These are phyloP conservation scores for Bellardia pandia DNA, from an alignment of 2,888 invertebrate species.

Conservation along the genomic window DNA sequence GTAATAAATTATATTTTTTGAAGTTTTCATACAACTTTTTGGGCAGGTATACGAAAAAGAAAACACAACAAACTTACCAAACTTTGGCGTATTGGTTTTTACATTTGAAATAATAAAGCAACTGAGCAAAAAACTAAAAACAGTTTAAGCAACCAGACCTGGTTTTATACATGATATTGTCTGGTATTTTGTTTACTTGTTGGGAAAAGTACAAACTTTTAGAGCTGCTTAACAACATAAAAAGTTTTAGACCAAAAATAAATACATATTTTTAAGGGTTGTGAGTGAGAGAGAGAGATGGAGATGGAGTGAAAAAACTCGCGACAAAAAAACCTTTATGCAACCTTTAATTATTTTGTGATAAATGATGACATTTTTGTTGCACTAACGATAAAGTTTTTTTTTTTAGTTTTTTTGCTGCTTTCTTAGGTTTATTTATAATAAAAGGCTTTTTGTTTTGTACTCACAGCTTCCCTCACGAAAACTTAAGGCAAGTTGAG, in stretches of 20 bases:
- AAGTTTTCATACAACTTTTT: conserved; percentile 72
- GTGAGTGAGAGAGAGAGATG: background rate
- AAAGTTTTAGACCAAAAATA: conserved; percentile 52
- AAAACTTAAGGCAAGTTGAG: conserved; percentile 11
- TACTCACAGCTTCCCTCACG: background rate
- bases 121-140: conserved; percentile 13
- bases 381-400: conserved; percentile 73
- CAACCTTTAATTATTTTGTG: conserved; percentile 83
- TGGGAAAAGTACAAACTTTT: conserved; percentile 67
- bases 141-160: conserved; percentile 63
- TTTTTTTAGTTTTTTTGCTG: background rate
- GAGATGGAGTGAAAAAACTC: background rate
- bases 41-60: conserved; percentile 48
- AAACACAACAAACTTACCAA: conserved; percentile 52
- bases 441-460: conserved; percentile 54
- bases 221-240: conserved; percentile 39
- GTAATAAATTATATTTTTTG: conserved; percentile 82
- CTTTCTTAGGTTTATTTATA: conserved; percentile 17
- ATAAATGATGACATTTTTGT: conserved; percentile 82
- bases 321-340: conserved; percentile 56
- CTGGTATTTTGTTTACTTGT: conserved; percentile 75
- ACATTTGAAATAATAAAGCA: conserved; percentile 26
- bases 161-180: conserved; percentile 72
- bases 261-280: conserved; percentile 44
- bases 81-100: conserved; percentile 71